Conservation (phyloP, 2,113 vertebrate genomes). For the Datnioides undecimradiatus region DNA sequence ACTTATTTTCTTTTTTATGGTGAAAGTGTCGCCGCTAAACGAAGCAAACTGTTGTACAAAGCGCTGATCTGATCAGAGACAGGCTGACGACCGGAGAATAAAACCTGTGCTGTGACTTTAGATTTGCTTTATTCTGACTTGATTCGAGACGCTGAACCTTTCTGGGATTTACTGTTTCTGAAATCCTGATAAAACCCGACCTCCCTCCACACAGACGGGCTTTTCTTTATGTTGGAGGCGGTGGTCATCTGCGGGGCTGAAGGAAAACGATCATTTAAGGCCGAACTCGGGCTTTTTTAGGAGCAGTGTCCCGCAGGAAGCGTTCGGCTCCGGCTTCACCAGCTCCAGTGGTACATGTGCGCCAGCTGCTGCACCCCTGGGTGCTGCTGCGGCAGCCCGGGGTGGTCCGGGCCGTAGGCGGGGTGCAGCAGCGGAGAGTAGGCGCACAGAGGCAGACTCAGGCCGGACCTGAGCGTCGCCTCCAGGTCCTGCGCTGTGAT, state of each 20-base stretch:
- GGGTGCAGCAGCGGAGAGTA: constrained; percentile 87
- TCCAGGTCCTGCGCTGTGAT: constrained; percentile 90
- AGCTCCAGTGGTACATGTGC: constrained; percentile 92
- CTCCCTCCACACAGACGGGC: neutral
- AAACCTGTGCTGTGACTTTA: neutral
- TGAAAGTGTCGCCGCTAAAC: neutral
- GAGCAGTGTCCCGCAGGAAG: neutral
- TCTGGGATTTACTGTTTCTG: neutral
- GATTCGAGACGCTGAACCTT: neutral
- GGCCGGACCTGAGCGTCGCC: constrained; percentile 87
- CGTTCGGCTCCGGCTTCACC: constrained; percentile 74
- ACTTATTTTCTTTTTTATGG: too few species aligned
- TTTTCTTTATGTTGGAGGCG: too few species aligned
- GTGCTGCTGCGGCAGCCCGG: constrained; percentile 82
- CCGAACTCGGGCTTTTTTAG: neutral
- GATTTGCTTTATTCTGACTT: neutral
- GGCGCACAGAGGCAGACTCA: constrained; percentile 70
- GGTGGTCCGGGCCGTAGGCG: constrained; percentile 87
- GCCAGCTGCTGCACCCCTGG: constrained; percentile 88
- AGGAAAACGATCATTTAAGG: neutral
- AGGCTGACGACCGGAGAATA: neutral
- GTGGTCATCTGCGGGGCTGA: neutral
- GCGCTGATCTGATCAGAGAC: neutral
- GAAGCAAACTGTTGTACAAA: neutral
- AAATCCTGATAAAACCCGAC: neutral